A percentile compares a stretch with the other conserved stretches of the same genome.
phyloP scores from a whole-genome alignment of 2,797 vertebrate genomes.

The Hirundo rustica region DNA sequence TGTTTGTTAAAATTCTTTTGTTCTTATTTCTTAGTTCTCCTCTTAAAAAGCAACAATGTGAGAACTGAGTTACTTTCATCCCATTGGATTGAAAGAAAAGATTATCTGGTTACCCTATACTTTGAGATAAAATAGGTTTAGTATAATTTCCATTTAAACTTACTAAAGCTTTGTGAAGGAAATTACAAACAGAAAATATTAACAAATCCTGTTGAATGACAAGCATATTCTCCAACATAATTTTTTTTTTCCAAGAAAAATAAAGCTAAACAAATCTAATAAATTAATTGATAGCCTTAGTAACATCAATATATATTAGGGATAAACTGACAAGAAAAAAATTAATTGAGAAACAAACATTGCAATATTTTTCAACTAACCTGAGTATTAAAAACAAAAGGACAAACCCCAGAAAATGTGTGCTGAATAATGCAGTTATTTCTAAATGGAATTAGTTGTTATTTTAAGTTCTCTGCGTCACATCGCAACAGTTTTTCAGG shows the following conservation, averaged over 20 bases:
- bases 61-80: background rate
- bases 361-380: background rate
- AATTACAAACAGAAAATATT: background rate
- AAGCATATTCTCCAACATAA: background rate
- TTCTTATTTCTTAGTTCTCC: background rate
- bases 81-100: background rate
- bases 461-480: background rate
- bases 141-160: background rate
- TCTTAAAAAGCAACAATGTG: background rate
- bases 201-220: background rate
- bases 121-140: background rate
- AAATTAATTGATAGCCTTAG: background rate
- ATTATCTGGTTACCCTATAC: background rate
- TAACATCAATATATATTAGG: background rate
- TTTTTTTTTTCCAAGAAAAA: background rate
- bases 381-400: background rate
- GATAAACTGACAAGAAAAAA: background rate
- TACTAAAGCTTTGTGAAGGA: background rate
- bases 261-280: background rate
- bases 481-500: background rate
- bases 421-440: background rate
- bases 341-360: background rate
- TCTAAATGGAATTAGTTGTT: constrained; percentile 6
- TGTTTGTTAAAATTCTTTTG: background rate
- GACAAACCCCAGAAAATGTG: background rate